Percentiles rank a stretch among this genome's conserved stretches.
These are phyloP conservation scores for Catocala nupta DNA, from an alignment of 2,888 invertebrate genomes.

Conservation along the genomic window DNA sequence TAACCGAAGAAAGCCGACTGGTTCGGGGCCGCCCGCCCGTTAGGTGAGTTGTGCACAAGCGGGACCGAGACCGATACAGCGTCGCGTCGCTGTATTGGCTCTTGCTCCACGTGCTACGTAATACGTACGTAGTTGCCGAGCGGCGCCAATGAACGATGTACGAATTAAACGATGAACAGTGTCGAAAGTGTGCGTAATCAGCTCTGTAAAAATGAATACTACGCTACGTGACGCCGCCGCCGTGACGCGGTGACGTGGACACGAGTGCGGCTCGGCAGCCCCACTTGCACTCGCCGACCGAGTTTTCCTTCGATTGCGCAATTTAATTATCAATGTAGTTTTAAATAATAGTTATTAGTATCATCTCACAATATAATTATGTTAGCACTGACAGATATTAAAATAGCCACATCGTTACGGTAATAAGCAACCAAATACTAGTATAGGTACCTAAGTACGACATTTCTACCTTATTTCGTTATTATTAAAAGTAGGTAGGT, in stretches of 20 bases:
- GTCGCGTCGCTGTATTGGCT: neutral
- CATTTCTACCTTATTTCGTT: too few species aligned
- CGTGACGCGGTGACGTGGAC: too few species aligned
- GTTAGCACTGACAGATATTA: too few species aligned
- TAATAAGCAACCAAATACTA: too few species aligned
- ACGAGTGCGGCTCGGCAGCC: conserved; percentile 2
- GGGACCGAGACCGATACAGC: conserved; percentile 7
- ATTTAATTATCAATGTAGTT: too few species aligned
- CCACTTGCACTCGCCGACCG: conserved; percentile 5
- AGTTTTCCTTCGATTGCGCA: conserved; percentile 9
- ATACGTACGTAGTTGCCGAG: neutral
- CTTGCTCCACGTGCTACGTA: conserved; percentile 22
- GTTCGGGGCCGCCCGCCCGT: conserved; percentile 10
- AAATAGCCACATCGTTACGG: too few species aligned
- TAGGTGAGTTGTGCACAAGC: conserved; percentile 19
- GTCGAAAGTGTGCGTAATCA: neutral
- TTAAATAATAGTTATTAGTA: too few species aligned
- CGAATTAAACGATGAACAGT: neutral
- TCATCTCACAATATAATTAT: too few species aligned
- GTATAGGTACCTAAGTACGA: too few species aligned
- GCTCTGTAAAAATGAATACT: neutral
- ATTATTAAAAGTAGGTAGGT: too few species aligned
- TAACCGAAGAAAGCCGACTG: conserved; percentile 55
- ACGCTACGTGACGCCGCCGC: too few species aligned
- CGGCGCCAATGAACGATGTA: conserved; percentile 1